These are phyloP conservation scores for Heterochromis multidens DNA, from an alignment of 2,113 vertebrate species.

Conservation along the genomic window DNA sequence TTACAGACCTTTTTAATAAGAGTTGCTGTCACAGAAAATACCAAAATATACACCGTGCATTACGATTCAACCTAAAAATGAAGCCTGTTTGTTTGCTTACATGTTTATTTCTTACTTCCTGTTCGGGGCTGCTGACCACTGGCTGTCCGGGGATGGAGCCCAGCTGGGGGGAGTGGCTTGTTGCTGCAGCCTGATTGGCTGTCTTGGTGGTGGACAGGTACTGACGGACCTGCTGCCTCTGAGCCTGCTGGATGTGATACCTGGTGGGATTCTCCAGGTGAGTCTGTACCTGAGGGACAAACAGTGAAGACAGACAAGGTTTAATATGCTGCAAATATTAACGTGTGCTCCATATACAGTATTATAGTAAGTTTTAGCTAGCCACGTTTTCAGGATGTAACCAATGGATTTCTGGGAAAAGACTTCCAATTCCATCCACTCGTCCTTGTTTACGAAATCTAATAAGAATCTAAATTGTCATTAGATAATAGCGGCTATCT, in stretches of 20 bases:
- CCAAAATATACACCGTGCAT: not conserved
- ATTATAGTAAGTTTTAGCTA: too few species aligned
- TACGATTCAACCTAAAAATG: not conserved
- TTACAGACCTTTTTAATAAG: not conserved
- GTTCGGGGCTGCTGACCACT: constrained; percentile 68
- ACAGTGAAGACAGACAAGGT: not conserved
- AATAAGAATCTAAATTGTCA: not conserved
- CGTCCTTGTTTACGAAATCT: not conserved
- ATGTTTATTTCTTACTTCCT: constrained; percentile 58
- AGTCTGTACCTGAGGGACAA: constrained; percentile 78
- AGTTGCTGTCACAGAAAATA: not conserved
- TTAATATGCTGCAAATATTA: not conserved
- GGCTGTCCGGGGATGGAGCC: constrained; percentile 47
- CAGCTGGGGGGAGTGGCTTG: constrained; percentile 39
- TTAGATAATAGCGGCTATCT: not conserved
- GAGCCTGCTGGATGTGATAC: constrained; percentile 86
- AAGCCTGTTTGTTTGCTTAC: not conserved
- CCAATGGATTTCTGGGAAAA: not conserved
- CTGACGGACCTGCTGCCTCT: constrained; percentile 84
- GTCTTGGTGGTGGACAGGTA: constrained; percentile 82
- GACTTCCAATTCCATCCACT: rapidly evolving
- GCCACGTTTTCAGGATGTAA: not conserved
- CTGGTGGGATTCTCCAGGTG: constrained; percentile 86
- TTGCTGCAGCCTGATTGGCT: constrained; percentile 59
- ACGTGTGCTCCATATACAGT: too few species aligned